Percentiles rank a stretch among this genome's conserved stretches.
phyloP scores from a whole-genome alignment of 2,113 vertebrate genomes.

The Zosterops japonicus region DNA sequence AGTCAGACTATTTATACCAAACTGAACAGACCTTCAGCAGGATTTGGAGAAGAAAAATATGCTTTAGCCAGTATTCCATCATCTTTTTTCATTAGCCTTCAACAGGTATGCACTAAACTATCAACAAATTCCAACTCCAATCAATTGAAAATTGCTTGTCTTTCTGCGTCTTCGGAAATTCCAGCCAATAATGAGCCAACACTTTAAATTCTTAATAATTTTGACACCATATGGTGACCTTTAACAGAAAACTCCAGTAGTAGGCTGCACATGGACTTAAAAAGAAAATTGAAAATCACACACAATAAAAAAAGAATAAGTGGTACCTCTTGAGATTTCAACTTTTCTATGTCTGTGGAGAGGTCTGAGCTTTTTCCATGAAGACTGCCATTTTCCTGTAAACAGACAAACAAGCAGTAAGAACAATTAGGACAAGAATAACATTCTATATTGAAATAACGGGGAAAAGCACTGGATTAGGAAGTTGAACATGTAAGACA shows the following conservation, averaged over 20 bases:
- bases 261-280: neutral
- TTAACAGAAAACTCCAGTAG: neutral
- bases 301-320: neutral
- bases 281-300: neutral
- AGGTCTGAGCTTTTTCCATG: constrained; percentile 72
- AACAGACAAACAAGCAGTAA: neutral
- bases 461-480: neutral
- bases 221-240: neutral
- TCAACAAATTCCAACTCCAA: neutral
- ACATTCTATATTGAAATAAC: neutral
- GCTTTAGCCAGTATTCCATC: neutral
- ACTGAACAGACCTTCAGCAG: neutral
- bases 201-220: neutral
- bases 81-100: neutral
- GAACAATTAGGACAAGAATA: neutral
- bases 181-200: neutral
- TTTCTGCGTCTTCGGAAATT: neutral
- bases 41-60: neutral
- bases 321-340: constrained; percentile 70
- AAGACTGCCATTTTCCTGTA: constrained; percentile 67
- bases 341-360: constrained; percentile 66
- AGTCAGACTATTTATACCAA: neutral
- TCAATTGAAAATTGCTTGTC: neutral
- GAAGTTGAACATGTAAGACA: neutral
- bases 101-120: neutral